Conservation (phyloP, 2,888 invertebrate genomes). For the Meandrusa payeni region DNA sequence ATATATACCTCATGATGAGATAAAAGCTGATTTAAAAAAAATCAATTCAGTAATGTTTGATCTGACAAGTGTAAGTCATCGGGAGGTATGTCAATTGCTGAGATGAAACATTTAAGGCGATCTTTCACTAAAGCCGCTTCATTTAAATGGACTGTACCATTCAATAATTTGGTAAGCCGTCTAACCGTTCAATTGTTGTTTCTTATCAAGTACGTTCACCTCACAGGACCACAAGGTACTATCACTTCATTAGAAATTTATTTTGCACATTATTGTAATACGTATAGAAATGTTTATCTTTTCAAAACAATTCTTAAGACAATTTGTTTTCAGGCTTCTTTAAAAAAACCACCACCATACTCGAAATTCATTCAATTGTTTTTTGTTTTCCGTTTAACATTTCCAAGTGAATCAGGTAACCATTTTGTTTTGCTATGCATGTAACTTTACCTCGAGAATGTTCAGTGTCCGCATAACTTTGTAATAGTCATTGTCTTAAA, state of each 20-base stretch:
- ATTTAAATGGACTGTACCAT: not conserved
- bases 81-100: too few species aligned
- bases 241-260: slow-evolving; percentile 22
- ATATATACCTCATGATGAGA: too few species aligned
- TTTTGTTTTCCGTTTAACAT: slow-evolving; percentile 49
- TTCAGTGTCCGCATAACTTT: too few species aligned
- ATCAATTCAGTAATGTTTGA: too few species aligned
- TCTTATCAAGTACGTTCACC: not conserved
- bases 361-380: slow-evolving; percentile 38
- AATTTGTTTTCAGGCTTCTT: slow-evolving; percentile 56
- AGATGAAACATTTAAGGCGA: too few species aligned
- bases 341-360: slow-evolving; percentile 47
- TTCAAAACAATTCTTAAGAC: slow-evolving; percentile 32
- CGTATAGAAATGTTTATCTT: slow-evolving; percentile 15
- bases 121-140: too few species aligned
- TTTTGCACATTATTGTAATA: slow-evolving; percentile 21
- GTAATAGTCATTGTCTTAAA: too few species aligned
- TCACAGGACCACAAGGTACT: slow-evolving; percentile 13
- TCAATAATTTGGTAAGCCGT: slow-evolving; percentile 2
- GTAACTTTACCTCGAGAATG: slow-evolving; percentile 1
- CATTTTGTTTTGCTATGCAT: slow-evolving; percentile 34
- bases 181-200: not conserved
- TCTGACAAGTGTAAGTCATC: too few species aligned
- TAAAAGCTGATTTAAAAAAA: too few species aligned
- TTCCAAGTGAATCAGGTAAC: slow-evolving; percentile 64